These are phyloP conservation scores for Cyrtorhinus lividipennis DNA, from an alignment of 1,140 invertebrate species.

Conservation along the genomic window DNA sequence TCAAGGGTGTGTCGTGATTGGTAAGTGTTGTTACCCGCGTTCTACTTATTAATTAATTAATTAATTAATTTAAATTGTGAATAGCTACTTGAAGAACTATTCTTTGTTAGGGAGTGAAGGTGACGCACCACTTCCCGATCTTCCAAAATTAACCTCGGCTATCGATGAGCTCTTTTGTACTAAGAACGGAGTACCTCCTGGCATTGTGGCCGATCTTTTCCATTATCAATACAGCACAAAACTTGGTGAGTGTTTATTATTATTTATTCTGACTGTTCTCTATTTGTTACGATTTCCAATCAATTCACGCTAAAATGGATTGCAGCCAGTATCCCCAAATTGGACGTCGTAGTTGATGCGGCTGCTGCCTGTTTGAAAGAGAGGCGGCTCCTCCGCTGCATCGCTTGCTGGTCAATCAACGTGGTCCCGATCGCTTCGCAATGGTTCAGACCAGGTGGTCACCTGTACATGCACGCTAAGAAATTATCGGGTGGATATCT, in stretches of 20 bases:
- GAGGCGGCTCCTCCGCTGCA: constrained; percentile 30
- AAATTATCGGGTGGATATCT: constrained; percentile 28
- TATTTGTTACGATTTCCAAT: no score
- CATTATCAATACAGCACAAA: constrained; percentile 30
- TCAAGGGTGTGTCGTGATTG: constrained; percentile 30
- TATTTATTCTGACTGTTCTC: neutral
- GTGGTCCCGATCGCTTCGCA: constrained; percentile 26
- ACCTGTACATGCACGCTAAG: constrained; percentile 30
- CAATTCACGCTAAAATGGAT: neutral
- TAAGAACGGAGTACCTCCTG: constrained; percentile 30
- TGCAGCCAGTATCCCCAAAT: constrained; percentile 28
- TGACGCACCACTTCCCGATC: constrained; percentile 14
- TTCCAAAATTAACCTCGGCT: constrained; percentile 28
- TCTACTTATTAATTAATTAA: neutral
- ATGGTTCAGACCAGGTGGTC: constrained; percentile 30
- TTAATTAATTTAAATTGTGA: neutral
- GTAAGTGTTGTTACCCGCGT: constrained; percentile 22
- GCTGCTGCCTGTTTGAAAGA: constrained; percentile 28
- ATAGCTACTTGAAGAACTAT: no score
- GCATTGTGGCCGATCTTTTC: constrained; percentile 34
- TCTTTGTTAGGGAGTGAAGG: constrained; percentile 21
- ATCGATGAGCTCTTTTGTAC: constrained; percentile 35
- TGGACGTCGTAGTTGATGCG: constrained; percentile 27
- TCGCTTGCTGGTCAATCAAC: constrained; percentile 31
- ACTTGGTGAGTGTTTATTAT: constrained; percentile 18